Evolutionary conservation across 2,113 vertebrate species (phyloP), one percentile per base, ranked within the genome.

Genomic region (Delphinapterus leucas): DNA sequence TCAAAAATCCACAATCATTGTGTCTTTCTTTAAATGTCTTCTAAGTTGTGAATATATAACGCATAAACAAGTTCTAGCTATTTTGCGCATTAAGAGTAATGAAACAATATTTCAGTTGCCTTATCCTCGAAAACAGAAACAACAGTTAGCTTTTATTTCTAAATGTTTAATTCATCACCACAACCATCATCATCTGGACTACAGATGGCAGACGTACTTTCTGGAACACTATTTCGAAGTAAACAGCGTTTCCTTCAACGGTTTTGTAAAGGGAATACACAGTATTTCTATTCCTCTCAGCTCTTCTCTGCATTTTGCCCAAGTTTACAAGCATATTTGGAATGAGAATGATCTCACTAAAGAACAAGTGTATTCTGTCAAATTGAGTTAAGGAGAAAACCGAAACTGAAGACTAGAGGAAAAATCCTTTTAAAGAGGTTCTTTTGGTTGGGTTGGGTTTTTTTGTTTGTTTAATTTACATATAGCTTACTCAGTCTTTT

Each of bases 191-290:
- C 95, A 83, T 88, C 73, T 90, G 81, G 55, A 74, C 96, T 68
- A 60, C 93, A 95, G 95, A 96, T 92, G 96, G 95, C 85, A 96
- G 88, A 79, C 74, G 49, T 44, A 90, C 88, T 96, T 81, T 90
- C 80, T 71, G 80, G 77, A 83, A 73, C 60, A 85, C 63, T 65
- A 8, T 92, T 96, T 97, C 76, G 92, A 90, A 98, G 88, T 84
- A 95, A 95, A 79, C 36, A 91, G 90, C 76, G n/a, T 90, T 97
- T 97, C 31, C 53, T 88, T 36, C 33, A 92, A 92, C 26, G 38
- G 67, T 73, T 89, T 74, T 92, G 23, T 10, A 26, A 38, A 41
- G 53, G 89, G 80, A 80, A 81, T 14, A 76, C 61, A 28, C 44
- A 82, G 65, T 88, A 49, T 93, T 95, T 94, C 94, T 36, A 94